Base-by-base conservation (phyloP, 1,140 invertebrate genomes). In the Helicoverpa zea region DNA sequence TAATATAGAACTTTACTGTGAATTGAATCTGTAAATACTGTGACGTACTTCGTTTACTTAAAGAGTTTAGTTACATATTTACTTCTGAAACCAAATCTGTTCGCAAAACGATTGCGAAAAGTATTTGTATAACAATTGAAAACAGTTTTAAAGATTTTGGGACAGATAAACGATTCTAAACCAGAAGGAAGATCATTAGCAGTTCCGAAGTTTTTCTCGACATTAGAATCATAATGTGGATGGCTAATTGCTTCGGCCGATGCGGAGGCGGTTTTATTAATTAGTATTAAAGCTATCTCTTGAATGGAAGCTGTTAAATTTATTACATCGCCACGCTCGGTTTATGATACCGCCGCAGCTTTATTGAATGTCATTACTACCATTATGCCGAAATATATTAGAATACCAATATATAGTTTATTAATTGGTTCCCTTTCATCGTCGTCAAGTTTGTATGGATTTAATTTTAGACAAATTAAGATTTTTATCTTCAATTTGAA, bases 281-380 rank as follows among this genome's bases (percentile, higher is more conserved):
- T 73, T 73, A 58, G 10, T 73, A 73, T 73, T 73, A 43, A 58
- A 73, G 70, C 70, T 1, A 73, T 73, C 70, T 73, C 52, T 43
- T 29, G 64, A 83, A 84, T 86, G 74, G 80, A 79, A 74, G 82
- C 81, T 82, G 83, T 88, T 86, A 87, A 89, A 83, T 90, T 89
- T 85, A 89, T 82, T 83, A 81, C 74, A 72, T 81, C 76, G 83
- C 79, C 84, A 74, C 47, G 78, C 70, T 82, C 81, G 58, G 72
- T 84, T 86, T 84, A 87, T 83, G 83, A 85, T 81, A 54, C 14
- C 29, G 61, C 79, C 80, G 72, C 64, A 51, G 47, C 66, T 83
- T 83, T 85, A 84, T 86, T 84, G 80, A 82, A 83, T 84, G 83
- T 81, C 82, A 79, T 83, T 85, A 84, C 82, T 59, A 59, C 11